Conservation (phyloP, 2,888 invertebrate species). For the Temnothorax ravouxi region DNA sequence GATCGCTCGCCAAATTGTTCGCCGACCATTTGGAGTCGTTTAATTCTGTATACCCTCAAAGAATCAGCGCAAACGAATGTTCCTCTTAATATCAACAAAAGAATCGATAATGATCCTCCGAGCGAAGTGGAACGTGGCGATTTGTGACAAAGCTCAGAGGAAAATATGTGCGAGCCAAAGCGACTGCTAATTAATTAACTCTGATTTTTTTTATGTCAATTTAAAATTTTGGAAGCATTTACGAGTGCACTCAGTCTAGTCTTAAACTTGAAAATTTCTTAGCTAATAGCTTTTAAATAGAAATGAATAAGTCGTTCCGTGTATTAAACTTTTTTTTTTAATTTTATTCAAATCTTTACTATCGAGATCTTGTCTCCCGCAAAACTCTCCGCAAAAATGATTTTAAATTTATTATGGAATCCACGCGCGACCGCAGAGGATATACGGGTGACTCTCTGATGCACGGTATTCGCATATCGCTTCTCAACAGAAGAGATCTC, state of each 20-base stretch:
- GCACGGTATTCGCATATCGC: not conserved
- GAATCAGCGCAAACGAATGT: conserved; percentile 1
- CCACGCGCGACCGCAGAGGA: not conserved
- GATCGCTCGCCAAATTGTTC: conserved; percentile 49
- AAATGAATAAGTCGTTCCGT: not conserved
- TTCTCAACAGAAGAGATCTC: not conserved
- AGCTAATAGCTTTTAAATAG: not conserved
- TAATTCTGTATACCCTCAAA: not conserved
- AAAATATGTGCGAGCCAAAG: too few species aligned
- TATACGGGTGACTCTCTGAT: not conserved
- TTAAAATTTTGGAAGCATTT: not conserved
- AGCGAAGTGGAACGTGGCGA: not conserved
- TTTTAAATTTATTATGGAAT: conserved; percentile 9
- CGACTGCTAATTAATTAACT: not conserved
- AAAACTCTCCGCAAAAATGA: too few species aligned
- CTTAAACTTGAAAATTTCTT: not conserved
- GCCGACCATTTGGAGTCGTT: conserved; percentile 21
- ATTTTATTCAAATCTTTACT: not conserved
- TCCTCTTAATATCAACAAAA: not conserved
- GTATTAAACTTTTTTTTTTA: not conserved
- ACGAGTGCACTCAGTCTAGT: not conserved
- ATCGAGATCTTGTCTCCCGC: not conserved
- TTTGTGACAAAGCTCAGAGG: not conserved
- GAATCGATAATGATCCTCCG: not conserved
- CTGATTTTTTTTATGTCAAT: not conserved